phyloP scores from a whole-genome alignment of 2,888 invertebrate genomes.

The Drosophila paracracens region DNA sequence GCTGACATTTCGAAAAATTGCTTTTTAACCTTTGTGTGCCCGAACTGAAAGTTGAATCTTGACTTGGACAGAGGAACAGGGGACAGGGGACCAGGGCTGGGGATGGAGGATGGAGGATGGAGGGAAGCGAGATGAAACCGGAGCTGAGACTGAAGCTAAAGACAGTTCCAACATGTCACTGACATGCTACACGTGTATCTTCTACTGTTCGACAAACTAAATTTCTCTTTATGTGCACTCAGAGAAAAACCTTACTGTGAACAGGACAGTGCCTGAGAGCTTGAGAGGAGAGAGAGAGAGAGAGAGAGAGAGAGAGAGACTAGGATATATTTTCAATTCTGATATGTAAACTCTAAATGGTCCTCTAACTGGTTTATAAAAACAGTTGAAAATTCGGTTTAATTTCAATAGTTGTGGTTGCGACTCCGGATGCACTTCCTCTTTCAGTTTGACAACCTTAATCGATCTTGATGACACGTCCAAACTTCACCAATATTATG shows the following conservation, averaged over 20 bases:
- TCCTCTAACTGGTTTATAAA: too few relatives aligned
- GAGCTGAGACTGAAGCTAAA: slow-evolving; percentile 2
- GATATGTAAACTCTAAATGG: background rate
- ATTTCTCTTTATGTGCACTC: background rate
- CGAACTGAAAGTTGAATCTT: slow-evolving; percentile 32
- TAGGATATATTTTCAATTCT: background rate
- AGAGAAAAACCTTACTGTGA: background rate
- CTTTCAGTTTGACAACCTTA: too few relatives aligned
- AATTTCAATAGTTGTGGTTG: too few relatives aligned
- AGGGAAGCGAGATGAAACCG: background rate
- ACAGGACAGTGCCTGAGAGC: background rate
- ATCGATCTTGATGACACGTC: too few relatives aligned
- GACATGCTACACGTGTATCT: slow-evolving; percentile 80
- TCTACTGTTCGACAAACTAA: slow-evolving; percentile 46
- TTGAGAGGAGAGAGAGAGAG: too few relatives aligned
- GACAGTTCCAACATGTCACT: slow-evolving; percentile 60
- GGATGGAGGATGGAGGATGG: background rate
- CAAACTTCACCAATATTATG: too few relatives aligned
- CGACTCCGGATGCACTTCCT: too few relatives aligned
- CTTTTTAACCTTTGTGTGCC: slow-evolving; percentile 74
- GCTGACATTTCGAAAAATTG: slow-evolving; percentile 79
- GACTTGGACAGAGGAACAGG: background rate
- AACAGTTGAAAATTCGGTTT: too few relatives aligned
- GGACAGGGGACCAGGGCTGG: background rate
- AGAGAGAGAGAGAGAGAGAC: background rate